Base-by-base conservation (phyloP, 2,888 invertebrate genomes). In the Laothoe populi region DNA sequence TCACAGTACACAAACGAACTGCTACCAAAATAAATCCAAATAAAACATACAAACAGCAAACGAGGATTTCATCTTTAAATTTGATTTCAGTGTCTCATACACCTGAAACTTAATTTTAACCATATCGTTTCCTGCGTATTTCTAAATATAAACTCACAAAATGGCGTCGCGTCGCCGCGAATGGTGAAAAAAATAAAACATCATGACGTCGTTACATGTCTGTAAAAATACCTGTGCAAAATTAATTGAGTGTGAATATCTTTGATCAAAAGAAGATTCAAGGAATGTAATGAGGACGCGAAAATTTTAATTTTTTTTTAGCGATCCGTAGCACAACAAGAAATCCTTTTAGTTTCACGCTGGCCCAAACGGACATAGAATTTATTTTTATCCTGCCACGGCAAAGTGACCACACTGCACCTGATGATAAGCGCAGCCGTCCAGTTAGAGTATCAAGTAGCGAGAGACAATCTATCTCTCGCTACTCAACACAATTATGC, bases 101-200 rank as follows among this genome's bases (percentile, higher is more conserved):
- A 53, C 53, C 72, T 71, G 68, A 63, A 73, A 74, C 75, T 79
- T 79, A 82, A 82, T 78, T 73, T 71, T 70, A 74, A 66, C 66
- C 67, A 69, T 70, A 70, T 73, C 68, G 67, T 67, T 75, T 76
- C 71, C 73, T 71, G 67, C 70, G 69, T 65, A 64, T 66, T 65
- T 69, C 68, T 72, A 60, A 67, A 69, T 71, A 74, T 70, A 74
- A 75, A 72, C 71, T 72, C 70, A 64, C 57, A 67, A 71, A 73
- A 76, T 70, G 72, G 69, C 68, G 71, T 58, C 57, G 61, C 72
- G 69, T 70, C 68, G 64, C 67, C 42, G 4, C 35, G 53, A 53
- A 53, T 35, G 53, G 53, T 53, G 5, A 35, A 53, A 35, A 35
- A 53, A 16, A 31, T 19, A 5, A 21, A 35, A 11, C 16, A 53